phyloP scores from a whole-genome alignment of 2,888 invertebrate genomes.

The Dynastes tityus region DNA sequence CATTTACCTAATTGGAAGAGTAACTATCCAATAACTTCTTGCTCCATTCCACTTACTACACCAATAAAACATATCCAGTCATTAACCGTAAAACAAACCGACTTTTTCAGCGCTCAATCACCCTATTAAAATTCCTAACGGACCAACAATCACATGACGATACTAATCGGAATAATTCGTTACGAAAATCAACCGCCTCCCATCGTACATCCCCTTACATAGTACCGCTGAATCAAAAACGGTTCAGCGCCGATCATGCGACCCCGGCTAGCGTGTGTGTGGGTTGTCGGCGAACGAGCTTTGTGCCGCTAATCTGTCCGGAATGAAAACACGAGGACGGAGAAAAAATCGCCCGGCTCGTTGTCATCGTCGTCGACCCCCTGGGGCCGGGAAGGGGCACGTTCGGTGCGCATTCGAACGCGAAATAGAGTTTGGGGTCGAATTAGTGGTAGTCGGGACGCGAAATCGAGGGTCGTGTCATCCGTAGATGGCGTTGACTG shows the following conservation, averaged over 20 bases:
- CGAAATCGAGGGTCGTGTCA: not conserved
- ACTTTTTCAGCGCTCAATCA: no score
- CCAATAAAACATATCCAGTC: no score
- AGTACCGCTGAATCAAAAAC: not conserved
- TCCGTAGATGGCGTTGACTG: no score
- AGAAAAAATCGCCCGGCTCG: conserved; percentile 60
- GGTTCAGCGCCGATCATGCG: conserved; percentile 12
- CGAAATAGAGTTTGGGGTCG: conserved; percentile 69
- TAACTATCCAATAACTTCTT: no score
- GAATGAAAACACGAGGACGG: conserved; percentile 62
- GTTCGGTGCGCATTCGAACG: conserved; percentile 66
- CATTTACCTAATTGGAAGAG: no score
- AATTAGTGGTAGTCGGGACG: conserved; percentile 62
- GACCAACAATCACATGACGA: conserved; percentile 2
- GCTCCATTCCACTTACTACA: no score
- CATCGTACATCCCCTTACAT: not conserved
- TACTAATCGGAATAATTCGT: conserved; percentile 49
- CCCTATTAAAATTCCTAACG: no score
- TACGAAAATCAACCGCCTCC: conserved; percentile 32
- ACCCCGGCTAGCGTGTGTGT: conserved; percentile 3
- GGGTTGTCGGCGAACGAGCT: not conserved
- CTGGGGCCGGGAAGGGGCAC: conserved; percentile 54
- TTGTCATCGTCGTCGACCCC: conserved; percentile 53
- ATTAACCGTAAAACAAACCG: no score
- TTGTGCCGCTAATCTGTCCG: conserved; percentile 63